Percentiles rank a stretch among this genome's conserved stretches.
Evolutionary conservation across 2,888 invertebrate genomes (phyloP).

Genomic region (Sminthurinus aureus): DNA sequence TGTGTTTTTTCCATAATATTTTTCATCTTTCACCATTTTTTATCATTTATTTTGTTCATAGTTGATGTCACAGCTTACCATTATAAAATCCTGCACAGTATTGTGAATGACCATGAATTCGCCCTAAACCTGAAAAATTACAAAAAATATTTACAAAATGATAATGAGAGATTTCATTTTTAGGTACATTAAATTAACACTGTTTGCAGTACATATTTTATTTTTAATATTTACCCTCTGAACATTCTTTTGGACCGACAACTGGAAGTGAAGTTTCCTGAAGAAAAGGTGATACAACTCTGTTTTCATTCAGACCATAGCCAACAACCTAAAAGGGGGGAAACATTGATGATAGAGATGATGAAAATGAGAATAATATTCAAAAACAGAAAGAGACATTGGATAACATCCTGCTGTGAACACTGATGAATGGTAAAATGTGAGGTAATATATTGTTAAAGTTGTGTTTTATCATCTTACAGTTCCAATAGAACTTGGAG

Average conservation of each 20-base stretch:
- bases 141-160: too few species aligned
- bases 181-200: too few species aligned
- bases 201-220: too few species aligned
- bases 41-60: too few species aligned
- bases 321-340: neutral
- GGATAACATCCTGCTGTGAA: too few species aligned
- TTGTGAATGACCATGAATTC: neutral
- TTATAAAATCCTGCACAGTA: constrained; percentile 1
- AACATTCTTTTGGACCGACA: neutral
- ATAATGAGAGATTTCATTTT: too few species aligned
- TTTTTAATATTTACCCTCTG: neutral
- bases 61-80: too few species aligned
- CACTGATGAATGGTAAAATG: too few species aligned
- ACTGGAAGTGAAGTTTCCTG: neutral
- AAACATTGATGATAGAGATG: neutral
- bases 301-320: neutral
- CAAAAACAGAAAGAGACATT: too few species aligned
- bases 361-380: too few species aligned
- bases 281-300: neutral
- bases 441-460: neutral
- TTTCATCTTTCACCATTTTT: too few species aligned
- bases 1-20: too few species aligned
- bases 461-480: neutral
- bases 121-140: neutral
- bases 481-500: neutral